Evolutionary conservation across 2,113 vertebrate species (phyloP).

Genomic region (Mesocricetus auratus): DNA sequence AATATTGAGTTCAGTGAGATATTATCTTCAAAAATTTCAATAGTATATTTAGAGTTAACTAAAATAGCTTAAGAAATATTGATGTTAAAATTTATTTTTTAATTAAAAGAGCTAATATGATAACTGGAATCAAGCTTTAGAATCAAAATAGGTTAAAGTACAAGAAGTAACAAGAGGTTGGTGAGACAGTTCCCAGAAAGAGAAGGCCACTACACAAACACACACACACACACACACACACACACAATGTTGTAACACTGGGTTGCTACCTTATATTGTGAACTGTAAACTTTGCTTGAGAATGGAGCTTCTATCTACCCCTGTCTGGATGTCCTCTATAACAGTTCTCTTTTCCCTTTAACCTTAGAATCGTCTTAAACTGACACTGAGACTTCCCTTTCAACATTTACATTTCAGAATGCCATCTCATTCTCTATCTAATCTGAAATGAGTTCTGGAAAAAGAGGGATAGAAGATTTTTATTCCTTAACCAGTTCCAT

Average conservation of each 20-base stretch:
- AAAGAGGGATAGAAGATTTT: neutral
- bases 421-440: neutral
- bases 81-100: neutral
- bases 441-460: constrained; percentile 1
- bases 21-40: neutral
- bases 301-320: neutral
- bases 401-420: neutral
- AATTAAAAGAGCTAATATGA: neutral
- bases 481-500: neutral
- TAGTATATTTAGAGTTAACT: neutral
- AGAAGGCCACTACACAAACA: neutral
- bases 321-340: neutral
- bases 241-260: neutral
- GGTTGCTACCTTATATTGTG: neutral
- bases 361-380: neutral
- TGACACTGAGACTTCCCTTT: neutral
- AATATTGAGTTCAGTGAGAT: neutral
- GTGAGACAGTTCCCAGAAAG: neutral
- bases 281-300: neutral
- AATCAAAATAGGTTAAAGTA: neutral
- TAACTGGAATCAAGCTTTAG: neutral
- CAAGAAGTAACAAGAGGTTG: neutral
- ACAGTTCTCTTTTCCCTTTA: neutral
- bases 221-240: no score
- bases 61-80: constrained; percentile 9